Evolutionary conservation across 2,797 vertebrate species (phyloP).

Genomic region (Ficedula albicollis): DNA sequence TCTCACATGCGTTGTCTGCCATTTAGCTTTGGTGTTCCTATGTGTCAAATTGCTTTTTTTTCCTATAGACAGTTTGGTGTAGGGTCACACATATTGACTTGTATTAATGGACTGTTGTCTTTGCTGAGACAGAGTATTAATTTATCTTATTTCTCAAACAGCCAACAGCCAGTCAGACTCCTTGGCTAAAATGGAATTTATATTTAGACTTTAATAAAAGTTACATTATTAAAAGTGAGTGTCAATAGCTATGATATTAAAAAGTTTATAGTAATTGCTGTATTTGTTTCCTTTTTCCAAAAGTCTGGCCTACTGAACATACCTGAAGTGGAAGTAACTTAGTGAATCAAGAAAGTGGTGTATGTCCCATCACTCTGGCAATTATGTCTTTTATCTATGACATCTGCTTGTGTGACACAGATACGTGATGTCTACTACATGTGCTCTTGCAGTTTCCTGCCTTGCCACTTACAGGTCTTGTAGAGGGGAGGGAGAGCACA

Average conservation of each 20-base stretch:
- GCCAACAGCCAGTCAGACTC: background rate
- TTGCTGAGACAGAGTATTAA: background rate
- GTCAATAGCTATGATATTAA: background rate
- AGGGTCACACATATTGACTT: background rate
- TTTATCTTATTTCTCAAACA: background rate
- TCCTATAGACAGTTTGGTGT: background rate
- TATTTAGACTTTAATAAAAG: slow-evolving; percentile 31
- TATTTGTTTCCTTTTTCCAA: background rate
- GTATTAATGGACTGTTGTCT: background rate
- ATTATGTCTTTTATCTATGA: background rate
- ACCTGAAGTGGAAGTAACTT: background rate
- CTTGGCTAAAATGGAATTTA: background rate
- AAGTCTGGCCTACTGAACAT: background rate
- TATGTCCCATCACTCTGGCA: background rate
- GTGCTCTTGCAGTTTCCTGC: background rate
- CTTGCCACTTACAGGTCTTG: background rate
- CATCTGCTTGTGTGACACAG: background rate
- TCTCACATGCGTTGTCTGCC: background rate
- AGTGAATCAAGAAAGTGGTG: background rate
- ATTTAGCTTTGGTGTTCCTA: background rate
- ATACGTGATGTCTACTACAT: background rate
- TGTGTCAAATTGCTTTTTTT: background rate
- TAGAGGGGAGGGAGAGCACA: background rate
- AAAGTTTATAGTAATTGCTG: background rate
- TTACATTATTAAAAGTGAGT: background rate